Evolutionary conservation across 2,888 invertebrate genomes (phyloP).

Genomic region (Epinotia nisella): DNA sequence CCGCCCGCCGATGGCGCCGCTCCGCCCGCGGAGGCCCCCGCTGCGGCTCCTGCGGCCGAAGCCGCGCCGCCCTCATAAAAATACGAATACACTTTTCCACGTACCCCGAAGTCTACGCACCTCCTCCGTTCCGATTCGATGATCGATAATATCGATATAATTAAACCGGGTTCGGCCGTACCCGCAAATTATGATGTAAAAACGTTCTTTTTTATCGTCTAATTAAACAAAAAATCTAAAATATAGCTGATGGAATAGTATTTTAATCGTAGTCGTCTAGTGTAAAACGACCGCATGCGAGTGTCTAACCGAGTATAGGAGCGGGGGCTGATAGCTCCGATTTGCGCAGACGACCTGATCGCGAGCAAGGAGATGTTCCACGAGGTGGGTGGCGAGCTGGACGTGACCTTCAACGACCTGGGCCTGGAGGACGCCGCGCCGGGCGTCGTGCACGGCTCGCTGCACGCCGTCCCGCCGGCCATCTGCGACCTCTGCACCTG

Average conservation of each 20-base stretch:
- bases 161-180: not conserved
- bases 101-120: constrained; percentile 8
- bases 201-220: constrained; percentile 61
- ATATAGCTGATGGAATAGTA: constrained; percentile 82
- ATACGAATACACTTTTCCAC: not conserved
- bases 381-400: constrained; percentile 96
- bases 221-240: constrained; percentile 61
- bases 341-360: constrained; percentile 91
- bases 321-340: constrained; percentile 61
- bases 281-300: constrained; percentile 59
- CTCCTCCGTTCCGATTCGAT: constrained; percentile 29
- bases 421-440: constrained; percentile 61
- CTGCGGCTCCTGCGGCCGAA: constrained; percentile 58
- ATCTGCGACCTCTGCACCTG: constrained; percentile 76
- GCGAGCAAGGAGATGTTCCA: constrained; percentile 95
- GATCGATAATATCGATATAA: constrained; percentile 3
- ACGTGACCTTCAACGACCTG: constrained; percentile 93
- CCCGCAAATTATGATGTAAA: constrained; percentile 28
- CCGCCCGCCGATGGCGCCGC: constrained; percentile 46
- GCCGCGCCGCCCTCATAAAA: constrained; percentile 54
- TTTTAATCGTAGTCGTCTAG: constrained; percentile 52
- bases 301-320: constrained; percentile 50
- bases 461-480: constrained; percentile 37
- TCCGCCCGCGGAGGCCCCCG: constrained; percentile 49
- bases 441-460: constrained; percentile 38